Conservation (phyloP, 37 sponge, comb jelly and placozoan species). For the Axinella damicornis region DNA sequence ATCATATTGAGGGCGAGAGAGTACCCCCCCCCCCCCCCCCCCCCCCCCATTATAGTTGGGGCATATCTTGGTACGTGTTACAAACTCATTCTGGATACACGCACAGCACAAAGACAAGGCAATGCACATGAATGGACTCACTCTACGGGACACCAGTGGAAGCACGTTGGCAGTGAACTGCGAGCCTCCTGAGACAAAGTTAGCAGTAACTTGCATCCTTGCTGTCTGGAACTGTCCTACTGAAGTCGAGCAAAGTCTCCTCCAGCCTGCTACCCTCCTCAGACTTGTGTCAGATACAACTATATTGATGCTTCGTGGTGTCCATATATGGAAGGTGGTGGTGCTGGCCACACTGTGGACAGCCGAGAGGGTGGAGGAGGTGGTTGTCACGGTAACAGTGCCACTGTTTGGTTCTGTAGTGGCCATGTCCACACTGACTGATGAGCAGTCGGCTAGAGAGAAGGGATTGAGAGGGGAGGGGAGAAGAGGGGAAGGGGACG, state of each 20-base stretch:
- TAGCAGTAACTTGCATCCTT: conserved; percentile 14
- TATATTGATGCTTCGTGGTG: neutral
- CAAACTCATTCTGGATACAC: too few relatives aligned
- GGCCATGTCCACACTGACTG: neutral
- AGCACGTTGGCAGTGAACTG: conserved; percentile 40
- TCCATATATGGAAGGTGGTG: conserved; percentile 46
- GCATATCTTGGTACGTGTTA: too few relatives aligned
- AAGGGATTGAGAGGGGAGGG: neutral
- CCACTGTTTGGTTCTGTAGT: neutral
- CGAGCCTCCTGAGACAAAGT: conserved; percentile 7
- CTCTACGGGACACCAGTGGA: conserved; percentile 3
- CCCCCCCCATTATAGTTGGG: too few relatives aligned
- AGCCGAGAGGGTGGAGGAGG: neutral
- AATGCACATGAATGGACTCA: too few relatives aligned
- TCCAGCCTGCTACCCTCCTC: conserved; percentile 35
- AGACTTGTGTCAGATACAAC: conserved; percentile 7
- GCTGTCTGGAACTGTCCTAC: conserved; percentile 29
- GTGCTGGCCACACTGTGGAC: neutral
- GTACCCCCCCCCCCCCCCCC: too few relatives aligned
- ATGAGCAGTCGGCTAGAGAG: neutral
- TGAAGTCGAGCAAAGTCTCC: neutral
- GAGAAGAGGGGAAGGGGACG: neutral
- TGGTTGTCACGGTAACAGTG: neutral
- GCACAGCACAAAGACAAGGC: too few relatives aligned
- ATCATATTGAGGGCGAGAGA: too few relatives aligned